Base-by-base conservation (phyloP, 1,140 invertebrate species). In the Eriocheir sinensis region DNA sequence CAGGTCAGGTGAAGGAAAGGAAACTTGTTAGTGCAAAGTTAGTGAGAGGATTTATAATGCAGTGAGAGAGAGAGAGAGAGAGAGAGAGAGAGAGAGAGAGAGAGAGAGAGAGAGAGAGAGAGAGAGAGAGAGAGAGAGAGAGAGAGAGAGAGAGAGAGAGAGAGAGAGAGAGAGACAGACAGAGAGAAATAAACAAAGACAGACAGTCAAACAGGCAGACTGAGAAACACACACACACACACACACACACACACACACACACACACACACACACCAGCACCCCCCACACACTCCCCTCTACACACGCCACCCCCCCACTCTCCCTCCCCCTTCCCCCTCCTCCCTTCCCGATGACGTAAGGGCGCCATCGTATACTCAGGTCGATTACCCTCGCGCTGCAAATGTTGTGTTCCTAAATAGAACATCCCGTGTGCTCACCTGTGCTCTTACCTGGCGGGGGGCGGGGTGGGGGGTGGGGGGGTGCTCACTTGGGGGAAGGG, bases 121-220 rank as follows among this genome's bases (percentile, higher is more conserved):
- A 30, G n/a, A 81, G 80, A 81, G 34, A 36, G 80, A 81, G 80
- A 81, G 34, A 36, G 34, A 81, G 80, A 36, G 34, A 81, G 80
- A 81, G 80, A 30, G 34, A 36, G 34, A 81, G 80, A 36, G 34
- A 30, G n/a, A 81, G 80, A 81, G 80, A 81, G 80, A 81, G 80
- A 81, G 80, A 81, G 80, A 81, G 80, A 81, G 80, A 81, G 80
- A 81, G 80, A 81, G 80, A 81, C 4, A 81, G 80, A 81, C 4
- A 81, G 80, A 81, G 80, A 81, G 80, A 81, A 27, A 85, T 3
- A 85, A 27, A 85, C 4, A 85, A 3, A 85, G 2, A 32, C 9
- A 85, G 8, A 85, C 34, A 85, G 60, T 15, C 12, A 72, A n/a
- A 72, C 12, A 72, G 60, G n/a, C 12, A 72, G 60, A 72, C 15